Evolutionary conservation across 1,140 invertebrate species (phyloP).

Genomic region (Dreissena polymorpha): DNA sequence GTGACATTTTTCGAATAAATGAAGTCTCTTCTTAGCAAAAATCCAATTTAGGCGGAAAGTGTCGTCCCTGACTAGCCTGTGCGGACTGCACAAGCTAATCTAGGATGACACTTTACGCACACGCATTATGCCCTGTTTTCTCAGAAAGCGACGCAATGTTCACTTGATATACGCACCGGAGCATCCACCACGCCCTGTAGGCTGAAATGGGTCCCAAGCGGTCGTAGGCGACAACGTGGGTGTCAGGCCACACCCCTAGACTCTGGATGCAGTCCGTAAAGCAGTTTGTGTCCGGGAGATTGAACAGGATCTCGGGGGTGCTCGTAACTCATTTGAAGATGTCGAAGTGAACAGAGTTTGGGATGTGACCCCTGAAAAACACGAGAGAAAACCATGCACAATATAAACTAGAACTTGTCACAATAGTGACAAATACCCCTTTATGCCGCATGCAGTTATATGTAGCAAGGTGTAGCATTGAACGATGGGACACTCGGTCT

Average conservation of each 20-base stretch:
- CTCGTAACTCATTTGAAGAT: slow-evolving; percentile 59
- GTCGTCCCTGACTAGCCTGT: too few relatives aligned
- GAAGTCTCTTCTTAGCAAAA: too few relatives aligned
- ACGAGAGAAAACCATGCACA: neutral
- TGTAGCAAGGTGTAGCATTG: too few relatives aligned
- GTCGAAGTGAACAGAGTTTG: slow-evolving; percentile 65
- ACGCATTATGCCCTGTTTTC: neutral
- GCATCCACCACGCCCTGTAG: slow-evolving; percentile 73
- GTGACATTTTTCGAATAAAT: too few relatives aligned
- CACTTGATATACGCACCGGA: slow-evolving; percentile 60
- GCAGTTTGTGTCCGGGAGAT: slow-evolving; percentile 65
- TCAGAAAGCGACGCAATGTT: too few relatives aligned
- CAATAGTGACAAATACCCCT: too few relatives aligned
- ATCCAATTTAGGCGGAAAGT: too few relatives aligned
- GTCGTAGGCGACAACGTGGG: slow-evolving; percentile 73
- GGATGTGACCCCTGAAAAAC: slow-evolving; percentile 65
- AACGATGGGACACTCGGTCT: too few relatives aligned
- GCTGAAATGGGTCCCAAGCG: slow-evolving; percentile 59
- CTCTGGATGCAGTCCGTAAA: slow-evolving; percentile 68
- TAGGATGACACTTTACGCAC: neutral
- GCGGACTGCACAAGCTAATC: too few relatives aligned
- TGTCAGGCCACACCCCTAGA: slow-evolving; percentile 66
- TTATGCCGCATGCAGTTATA: too few relatives aligned
- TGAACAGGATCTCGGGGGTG: slow-evolving; percentile 55
- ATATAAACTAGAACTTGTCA: too few relatives aligned